phyloP scores from a whole-genome alignment of 37 sponge, comb jelly and placozoan species.

The Chondrilla cf. caribensis region DNA sequence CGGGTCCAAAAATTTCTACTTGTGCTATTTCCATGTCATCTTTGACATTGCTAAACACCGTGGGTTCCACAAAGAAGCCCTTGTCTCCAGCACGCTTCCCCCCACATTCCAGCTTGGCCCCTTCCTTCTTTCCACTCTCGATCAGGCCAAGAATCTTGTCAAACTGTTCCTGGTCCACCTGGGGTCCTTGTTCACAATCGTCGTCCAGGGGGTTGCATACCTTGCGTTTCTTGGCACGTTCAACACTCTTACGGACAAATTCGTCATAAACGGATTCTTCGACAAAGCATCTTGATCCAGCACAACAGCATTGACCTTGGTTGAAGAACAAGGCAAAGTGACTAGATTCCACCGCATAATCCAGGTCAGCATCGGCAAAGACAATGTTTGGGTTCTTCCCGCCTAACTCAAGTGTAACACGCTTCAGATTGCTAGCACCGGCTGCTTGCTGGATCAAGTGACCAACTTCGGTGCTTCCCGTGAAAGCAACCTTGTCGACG shows the following conservation, averaged over 20 bases:
- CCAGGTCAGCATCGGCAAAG: conserved; percentile 90
- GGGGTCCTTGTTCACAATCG: conserved; percentile 85
- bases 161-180: conserved; percentile 91
- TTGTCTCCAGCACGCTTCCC: conserved; percentile 84
- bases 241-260: conserved; percentile 85
- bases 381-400: conserved; percentile 96
- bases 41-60: conserved; percentile 85
- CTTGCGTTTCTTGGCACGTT: conserved; percentile 65
- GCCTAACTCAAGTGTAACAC: conserved; percentile 94
- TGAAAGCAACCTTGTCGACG: conserved; percentile 94
- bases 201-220: conserved; percentile 77
- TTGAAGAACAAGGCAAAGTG: conserved; percentile 93
- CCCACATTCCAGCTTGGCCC: conserved; percentile 93
- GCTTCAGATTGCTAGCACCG: conserved; percentile 86
- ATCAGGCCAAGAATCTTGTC: conserved; percentile 89
- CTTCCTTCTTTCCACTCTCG: conserved; percentile 88
- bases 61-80: conserved; percentile 94
- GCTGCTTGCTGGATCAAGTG: conserved; percentile 85
- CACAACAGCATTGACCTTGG: conserved; percentile 97
- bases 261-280: conserved; percentile 94
- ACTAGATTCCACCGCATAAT: conserved; percentile 82
- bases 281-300: conserved; percentile 87
- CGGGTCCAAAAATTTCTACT: conserved; percentile 99
- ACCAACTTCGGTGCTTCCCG: conserved; percentile 97
- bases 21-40: conserved; percentile 94